Evolutionary conservation across 2,888 invertebrate genomes (phyloP).

Genomic region (Fragum sueziense): DNA sequence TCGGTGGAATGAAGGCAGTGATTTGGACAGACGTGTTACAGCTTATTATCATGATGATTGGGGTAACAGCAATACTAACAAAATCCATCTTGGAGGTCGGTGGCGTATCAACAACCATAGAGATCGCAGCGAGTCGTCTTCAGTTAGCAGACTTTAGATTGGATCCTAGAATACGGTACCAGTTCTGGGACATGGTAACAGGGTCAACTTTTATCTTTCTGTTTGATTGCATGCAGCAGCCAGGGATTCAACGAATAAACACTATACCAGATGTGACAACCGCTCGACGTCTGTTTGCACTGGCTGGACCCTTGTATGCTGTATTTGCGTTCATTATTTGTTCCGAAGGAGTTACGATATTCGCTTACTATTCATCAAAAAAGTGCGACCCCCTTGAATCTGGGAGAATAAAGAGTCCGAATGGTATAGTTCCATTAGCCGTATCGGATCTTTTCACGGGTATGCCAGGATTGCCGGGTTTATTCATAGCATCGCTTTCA

Average conservation of each 20-base stretch:
- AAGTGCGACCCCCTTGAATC: conserved; percentile 47
- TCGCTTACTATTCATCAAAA: conserved; percentile 31
- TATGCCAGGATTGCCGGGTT: conserved; percentile 45
- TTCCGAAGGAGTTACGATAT: conserved; percentile 29
- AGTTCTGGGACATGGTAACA: conserved; percentile 23
- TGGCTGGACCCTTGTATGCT: conserved; percentile 25
- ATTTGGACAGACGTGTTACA: conserved; percentile 5
- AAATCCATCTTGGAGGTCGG: conserved; percentile 25
- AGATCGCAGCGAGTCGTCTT: conserved; percentile 8
- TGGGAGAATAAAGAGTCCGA: conserved; percentile 34
- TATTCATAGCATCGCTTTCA: conserved; percentile 49
- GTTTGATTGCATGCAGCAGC: conserved; percentile 9
- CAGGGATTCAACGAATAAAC: conserved; percentile 32
- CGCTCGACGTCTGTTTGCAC: conserved; percentile 17
- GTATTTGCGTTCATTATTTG: conserved; percentile 4
- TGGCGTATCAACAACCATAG: background rate
- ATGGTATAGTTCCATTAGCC: conserved; percentile 42
- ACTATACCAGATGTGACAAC: conserved; percentile 19
- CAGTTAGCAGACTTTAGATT: conserved; percentile 15
- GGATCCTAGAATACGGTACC: conserved; percentile 33
- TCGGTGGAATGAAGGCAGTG: background rate
- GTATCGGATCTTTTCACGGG: conserved; percentile 40
- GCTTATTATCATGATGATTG: conserved; percentile 32
- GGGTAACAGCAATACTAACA: conserved; percentile 22
- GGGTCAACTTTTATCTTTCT: conserved; percentile 21